These are phyloP conservation scores for Noturus placidus DNA, from an alignment of 2,113 vertebrate genomes.

Conservation along the genomic window DNA sequence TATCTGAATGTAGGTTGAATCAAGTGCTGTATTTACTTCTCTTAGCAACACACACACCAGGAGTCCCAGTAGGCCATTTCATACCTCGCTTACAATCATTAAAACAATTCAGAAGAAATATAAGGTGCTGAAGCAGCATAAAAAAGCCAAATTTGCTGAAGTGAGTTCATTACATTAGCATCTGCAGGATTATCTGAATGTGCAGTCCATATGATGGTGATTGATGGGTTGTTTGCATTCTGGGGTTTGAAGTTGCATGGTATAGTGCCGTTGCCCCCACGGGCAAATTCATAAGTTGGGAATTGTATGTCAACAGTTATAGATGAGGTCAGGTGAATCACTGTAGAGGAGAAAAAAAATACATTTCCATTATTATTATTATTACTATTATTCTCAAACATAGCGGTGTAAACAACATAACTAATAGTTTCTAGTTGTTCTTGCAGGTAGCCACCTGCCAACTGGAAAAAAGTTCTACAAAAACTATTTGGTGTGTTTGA, in stretches of 20 bases:
- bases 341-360: conserved; percentile 46
- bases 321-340: conserved; percentile 30
- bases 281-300: conserved; percentile 20
- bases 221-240: accelerated
- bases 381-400: background rate
- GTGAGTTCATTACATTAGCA: conserved; percentile 46
- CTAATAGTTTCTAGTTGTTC: background rate
- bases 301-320: conserved; percentile 39
- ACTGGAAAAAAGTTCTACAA: too few relatives aligned
- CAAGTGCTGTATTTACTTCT: background rate
- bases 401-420: background rate
- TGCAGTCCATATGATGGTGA: conserved; percentile 54
- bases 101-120: background rate
- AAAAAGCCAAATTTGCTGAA: background rate
- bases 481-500: too few relatives aligned
- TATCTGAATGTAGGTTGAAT: background rate
- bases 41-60: background rate
- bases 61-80: background rate
- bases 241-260: conserved; percentile 56
- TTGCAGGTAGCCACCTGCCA: background rate
- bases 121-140: background rate
- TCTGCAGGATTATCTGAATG: accelerated
- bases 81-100: background rate
- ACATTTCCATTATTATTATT: background rate
- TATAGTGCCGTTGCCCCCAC: conserved; percentile 61